Percentiles rank a stretch among this genome's conserved stretches.
Conservation (phyloP, 1,140 invertebrate genomes). For the Brachionus sp. region DNA sequence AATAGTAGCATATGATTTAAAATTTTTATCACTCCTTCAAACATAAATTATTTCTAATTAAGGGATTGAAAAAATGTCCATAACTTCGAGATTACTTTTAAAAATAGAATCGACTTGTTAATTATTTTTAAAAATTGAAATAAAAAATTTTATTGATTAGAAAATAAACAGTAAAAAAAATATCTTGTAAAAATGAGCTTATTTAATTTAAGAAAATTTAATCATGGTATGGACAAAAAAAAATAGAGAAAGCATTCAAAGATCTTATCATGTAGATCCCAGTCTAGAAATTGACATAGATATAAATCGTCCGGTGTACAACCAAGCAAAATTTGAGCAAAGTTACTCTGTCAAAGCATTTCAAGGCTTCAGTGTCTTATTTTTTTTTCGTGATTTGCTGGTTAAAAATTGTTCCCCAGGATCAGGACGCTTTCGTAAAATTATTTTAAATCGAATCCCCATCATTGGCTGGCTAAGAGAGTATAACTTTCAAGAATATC, state of each 20-base stretch:
- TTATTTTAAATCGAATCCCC: slow-evolving; percentile 49
- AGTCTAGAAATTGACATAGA: background rate
- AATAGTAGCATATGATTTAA: too few species aligned
- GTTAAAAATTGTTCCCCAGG: background rate
- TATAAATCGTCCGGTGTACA: background rate
- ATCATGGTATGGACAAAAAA: background rate
- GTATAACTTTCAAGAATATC: slow-evolving; percentile 57
- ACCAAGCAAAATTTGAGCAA: background rate
- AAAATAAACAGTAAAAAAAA: background rate
- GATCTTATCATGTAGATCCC: background rate
- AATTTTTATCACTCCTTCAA: too few species aligned
- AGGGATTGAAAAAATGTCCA: too few species aligned
- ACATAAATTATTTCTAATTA: too few species aligned
- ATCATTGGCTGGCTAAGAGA: slow-evolving; percentile 53
- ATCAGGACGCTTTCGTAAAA: background rate
- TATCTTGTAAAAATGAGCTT: background rate
- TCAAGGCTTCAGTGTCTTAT: background rate
- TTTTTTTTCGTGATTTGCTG: background rate
- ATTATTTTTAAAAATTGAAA: background rate
- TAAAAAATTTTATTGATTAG: background rate
- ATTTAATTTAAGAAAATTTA: background rate
- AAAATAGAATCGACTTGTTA: too few species aligned
- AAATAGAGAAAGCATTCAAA: background rate
- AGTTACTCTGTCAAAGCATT: background rate
- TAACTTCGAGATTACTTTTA: too few species aligned